Evolutionary conservation across 2,113 vertebrate species (phyloP).

Genomic region (Ageneiosus marmoratus): DNA sequence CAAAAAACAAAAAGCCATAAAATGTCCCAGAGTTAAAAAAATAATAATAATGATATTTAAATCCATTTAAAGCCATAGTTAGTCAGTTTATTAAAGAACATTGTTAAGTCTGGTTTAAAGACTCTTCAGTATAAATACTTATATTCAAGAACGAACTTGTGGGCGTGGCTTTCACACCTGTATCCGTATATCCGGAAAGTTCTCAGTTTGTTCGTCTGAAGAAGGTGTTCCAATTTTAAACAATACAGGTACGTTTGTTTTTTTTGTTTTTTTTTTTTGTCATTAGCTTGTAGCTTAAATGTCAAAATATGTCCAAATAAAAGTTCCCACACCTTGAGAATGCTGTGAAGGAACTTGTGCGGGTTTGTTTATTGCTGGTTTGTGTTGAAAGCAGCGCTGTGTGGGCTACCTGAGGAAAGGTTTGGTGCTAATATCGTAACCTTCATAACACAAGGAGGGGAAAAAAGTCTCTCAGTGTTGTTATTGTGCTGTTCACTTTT

Average conservation of each 20-base stretch:
- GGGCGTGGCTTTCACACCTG: slow-evolving; percentile 24
- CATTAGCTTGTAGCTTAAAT: background rate
- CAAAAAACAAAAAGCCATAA: background rate
- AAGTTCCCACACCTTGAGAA: background rate
- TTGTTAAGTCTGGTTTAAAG: too few relatives aligned
- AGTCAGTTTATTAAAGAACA: background rate
- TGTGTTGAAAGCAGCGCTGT: background rate
- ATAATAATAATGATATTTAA: background rate
- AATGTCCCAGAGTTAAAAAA: too few relatives aligned
- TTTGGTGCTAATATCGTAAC: background rate
- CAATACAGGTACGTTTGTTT: background rate
- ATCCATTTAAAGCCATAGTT: background rate
- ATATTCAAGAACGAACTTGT: background rate
- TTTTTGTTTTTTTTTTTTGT: background rate
- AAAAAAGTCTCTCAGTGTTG: too few relatives aligned
- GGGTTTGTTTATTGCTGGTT: background rate
- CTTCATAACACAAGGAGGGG: background rate
- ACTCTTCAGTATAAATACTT: background rate
- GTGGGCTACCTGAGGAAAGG: slow-evolving; percentile 7
- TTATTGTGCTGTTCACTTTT: background rate
- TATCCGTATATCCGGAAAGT: background rate
- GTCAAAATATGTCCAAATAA: background rate
- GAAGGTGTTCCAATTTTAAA: too few relatives aligned
- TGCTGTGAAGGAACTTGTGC: background rate
- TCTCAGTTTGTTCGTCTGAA: background rate